Evolutionary conservation across 2,797 vertebrate genomes (phyloP).

Genomic region (Pyrocephalus nanus): DNA sequence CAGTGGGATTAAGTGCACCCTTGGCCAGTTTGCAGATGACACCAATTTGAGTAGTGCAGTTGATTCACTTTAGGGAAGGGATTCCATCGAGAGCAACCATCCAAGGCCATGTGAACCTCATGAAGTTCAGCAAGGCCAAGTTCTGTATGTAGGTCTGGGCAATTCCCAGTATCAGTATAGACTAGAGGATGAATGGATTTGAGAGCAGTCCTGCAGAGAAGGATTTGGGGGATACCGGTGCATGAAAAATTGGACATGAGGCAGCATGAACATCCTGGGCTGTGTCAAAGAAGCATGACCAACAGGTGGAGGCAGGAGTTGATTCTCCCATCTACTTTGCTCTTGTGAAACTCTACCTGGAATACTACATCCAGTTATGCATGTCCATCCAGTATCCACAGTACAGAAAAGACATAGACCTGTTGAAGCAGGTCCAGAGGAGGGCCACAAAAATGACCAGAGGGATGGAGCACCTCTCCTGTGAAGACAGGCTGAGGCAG

Average conservation of each 20-base stretch:
- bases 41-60: background rate
- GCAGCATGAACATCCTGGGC: background rate
- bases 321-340: background rate
- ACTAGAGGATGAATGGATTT: too few species aligned
- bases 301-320: background rate
- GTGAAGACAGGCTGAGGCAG: background rate
- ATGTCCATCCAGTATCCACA: background rate
- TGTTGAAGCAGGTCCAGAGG: background rate
- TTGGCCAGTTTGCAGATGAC: background rate
- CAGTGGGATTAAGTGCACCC: background rate
- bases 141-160: background rate
- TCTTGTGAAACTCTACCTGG: accelerated
- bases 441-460: background rate
- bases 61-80: background rate
- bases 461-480: background rate
- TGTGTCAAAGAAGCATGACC: background rate
- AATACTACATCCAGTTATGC: background rate
- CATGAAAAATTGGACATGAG: background rate
- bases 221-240: accelerated
- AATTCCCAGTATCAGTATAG: background rate
- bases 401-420: background rate
- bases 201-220: background rate
- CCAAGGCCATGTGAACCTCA: background rate
- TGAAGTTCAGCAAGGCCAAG: background rate
- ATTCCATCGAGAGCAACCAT: background rate